These are phyloP conservation scores for Mystacornis crossleyi DNA, from an alignment of 2,113 vertebrate genomes.

Conservation along the genomic window DNA sequence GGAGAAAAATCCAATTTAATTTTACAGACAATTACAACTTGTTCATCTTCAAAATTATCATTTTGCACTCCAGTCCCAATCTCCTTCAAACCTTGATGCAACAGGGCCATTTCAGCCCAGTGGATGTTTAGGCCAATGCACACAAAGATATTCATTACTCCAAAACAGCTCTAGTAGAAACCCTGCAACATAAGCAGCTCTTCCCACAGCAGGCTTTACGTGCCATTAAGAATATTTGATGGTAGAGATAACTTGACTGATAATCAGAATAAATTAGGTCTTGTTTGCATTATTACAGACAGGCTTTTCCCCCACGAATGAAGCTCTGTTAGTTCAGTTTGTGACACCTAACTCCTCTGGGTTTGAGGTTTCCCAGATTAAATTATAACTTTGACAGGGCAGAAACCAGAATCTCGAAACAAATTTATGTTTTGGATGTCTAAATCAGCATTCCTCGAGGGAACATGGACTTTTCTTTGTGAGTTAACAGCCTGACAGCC, in stretches of 20 bases:
- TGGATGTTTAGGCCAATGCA: not conserved
- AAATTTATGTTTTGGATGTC: not conserved
- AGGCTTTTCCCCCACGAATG: rapidly evolving
- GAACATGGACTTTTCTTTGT: rapidly evolving
- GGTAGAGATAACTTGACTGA: not conserved
- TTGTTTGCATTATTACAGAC: not conserved
- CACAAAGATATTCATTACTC: not conserved
- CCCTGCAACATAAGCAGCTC: not conserved
- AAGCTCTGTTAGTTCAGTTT: not conserved
- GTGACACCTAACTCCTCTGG: not conserved
- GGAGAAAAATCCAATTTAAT: not conserved
- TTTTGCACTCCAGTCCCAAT: not conserved
- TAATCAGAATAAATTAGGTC: not conserved
- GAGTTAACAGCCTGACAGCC: not conserved
- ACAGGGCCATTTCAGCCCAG: not conserved
- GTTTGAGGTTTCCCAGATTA: not conserved
- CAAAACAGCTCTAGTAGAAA: not conserved
- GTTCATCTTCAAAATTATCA: not conserved
- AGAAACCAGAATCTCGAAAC: not conserved
- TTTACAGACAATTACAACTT: not conserved
- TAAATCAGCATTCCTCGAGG: rapidly evolving
- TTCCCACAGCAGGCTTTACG: not conserved
- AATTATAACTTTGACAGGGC: not conserved
- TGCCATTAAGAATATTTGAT: not conserved
- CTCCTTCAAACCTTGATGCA: not conserved